Base-by-base conservation (phyloP, 2,888 invertebrate species). In the Gastracanthus pulcherrimus region DNA sequence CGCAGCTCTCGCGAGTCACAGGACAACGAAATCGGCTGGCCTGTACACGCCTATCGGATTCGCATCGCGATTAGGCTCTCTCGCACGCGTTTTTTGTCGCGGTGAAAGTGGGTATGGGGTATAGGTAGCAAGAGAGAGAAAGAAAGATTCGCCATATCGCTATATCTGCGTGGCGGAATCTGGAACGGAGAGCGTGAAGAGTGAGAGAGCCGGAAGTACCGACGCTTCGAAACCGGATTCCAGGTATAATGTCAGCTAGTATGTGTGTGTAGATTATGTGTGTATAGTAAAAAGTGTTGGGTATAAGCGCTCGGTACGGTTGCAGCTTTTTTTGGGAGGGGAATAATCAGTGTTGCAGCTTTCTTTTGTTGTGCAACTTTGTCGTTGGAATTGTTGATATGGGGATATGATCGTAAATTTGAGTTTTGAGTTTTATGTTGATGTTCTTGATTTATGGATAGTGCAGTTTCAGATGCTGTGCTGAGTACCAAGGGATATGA, bases 221-320 rank as follows among this genome's bases (percentile, higher is more conserved):
- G n/a, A n/a, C n/a, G 66, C 74, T 70, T 80, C 76, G 71, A 84
- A 86, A 86, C 85, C 86, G 85, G 86, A 86, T 86, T 85, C 84
- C 84, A 84, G 85, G 85, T 85, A 85, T 41, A 48, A 3, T 66
- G 69, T 55, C n/a, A n/a, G n/a, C n/a, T n/a, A n/a, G n/a, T n/a
- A n/a, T n/a, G n/a, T n/a, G n/a, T n/a, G n/a, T n/a, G n/a, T n/a
- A n/a, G n/a, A n/a, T n/a, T n/a, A n/a, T n/a, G n/a, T n/a, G n/a
- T n/a, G n/a, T n/a, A n/a, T n/a, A n/a, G 16, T 6, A 60, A 29
- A 34, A 69, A 69, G 23, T 77, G 71, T 62, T 19, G 62, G 62
- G 29, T 62, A 6, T n/a, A n/a, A 2, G 4, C n/a, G 19, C 55
- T 19, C 48, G 48, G 48, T 23, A 66, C 38, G 23, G 45, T 45